Evolutionary conservation across 2,113 vertebrate genomes (phyloP).

Genomic region (Dinomys branickii): DNA sequence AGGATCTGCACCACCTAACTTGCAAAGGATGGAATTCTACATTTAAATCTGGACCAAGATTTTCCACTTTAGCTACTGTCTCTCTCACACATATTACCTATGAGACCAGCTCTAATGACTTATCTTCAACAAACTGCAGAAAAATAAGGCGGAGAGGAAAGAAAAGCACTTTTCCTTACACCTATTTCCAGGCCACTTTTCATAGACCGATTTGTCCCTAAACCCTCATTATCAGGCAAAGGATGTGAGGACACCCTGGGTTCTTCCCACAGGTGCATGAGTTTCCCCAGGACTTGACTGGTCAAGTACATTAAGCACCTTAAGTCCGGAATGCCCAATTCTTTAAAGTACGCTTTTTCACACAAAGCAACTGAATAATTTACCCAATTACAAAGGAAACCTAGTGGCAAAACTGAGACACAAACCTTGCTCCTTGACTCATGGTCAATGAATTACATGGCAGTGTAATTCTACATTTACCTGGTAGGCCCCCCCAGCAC

Average conservation of each 20-base stretch:
- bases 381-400: neutral
- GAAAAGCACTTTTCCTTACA: neutral
- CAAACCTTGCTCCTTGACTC: neutral
- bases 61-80: neutral
- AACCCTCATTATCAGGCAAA: neutral
- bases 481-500: neutral
- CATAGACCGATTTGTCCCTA: neutral
- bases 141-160: constrained; percentile 2
- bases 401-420: neutral
- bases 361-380: neutral
- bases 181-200: neutral
- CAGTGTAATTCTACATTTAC: too few species aligned
- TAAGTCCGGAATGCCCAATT: neutral
- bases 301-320: neutral
- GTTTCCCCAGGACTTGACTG: neutral
- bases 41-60: neutral
- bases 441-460: too few species aligned
- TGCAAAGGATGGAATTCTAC: neutral
- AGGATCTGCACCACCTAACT: neutral
- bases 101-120: neutral
- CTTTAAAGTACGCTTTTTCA: neutral
- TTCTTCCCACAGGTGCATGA: neutral
- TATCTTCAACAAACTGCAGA: constrained; percentile 21
- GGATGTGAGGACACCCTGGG: neutral
- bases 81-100: neutral